These are phyloP conservation scores for Mystacornis crossleyi DNA, from an alignment of 2,113 vertebrate genomes.

Conservation along the genomic window DNA sequence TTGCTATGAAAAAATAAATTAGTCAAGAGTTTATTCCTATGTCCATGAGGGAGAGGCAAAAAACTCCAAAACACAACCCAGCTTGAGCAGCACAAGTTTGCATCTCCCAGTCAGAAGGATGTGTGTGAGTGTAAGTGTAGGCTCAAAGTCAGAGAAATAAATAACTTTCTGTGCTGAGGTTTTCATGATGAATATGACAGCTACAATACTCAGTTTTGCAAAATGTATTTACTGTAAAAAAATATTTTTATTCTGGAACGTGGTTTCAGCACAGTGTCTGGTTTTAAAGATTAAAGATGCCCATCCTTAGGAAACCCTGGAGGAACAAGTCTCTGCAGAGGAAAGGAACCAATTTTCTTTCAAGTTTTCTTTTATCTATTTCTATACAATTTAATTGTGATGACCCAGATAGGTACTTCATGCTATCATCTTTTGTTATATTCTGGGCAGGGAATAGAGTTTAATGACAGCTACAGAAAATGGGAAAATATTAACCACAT, in stretches of 20 bases:
- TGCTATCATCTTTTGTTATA: slow-evolving; percentile 43
- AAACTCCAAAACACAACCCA: neutral
- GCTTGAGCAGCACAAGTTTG: neutral
- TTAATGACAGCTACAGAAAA: slow-evolving; percentile 20
- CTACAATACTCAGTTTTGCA: neutral
- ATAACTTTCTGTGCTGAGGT: neutral
- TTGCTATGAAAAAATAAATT: neutral
- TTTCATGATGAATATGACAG: neutral
- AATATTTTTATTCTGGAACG: slow-evolving; percentile 14
- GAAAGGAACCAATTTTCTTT: slow-evolving; percentile 48
- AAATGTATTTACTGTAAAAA: slow-evolving; percentile 19
- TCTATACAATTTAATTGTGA: slow-evolving; percentile 64
- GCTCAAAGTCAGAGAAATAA: neutral
- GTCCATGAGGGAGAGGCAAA: neutral
- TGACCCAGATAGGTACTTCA: slow-evolving; percentile 49
- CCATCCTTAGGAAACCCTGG: slow-evolving; percentile 36
- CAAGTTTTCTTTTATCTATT: slow-evolving; percentile 68
- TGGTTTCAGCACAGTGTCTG: neutral
- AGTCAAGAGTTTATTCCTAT: neutral
- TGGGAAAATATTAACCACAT: neutral
- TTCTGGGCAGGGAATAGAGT: slow-evolving; percentile 11
- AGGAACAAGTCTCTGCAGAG: slow-evolving; percentile 55
- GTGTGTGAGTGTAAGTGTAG: neutral
- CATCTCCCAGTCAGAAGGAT: neutral
- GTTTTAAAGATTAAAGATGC: slow-evolving; percentile 57